phyloP scores from a whole-genome alignment of 2,888 invertebrate genomes.

The Mythimna loreyi region DNA sequence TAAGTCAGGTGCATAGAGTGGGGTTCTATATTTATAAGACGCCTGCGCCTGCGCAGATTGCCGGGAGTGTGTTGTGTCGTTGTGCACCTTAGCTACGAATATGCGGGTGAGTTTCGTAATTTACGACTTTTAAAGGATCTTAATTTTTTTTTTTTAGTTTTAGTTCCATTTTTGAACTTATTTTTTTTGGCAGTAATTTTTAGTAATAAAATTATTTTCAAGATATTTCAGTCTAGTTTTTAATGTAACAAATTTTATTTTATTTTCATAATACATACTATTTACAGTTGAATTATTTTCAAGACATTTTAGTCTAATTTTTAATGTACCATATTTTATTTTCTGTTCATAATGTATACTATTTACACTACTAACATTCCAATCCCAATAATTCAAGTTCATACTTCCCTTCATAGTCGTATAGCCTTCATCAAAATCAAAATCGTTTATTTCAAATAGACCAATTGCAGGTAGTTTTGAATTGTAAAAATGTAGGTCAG shows the following conservation, averaged over 20 bases:
- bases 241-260: too few relatives aligned
- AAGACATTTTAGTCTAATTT: not conserved
- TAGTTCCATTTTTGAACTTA: slow-evolving; percentile 1
- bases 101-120: slow-evolving; percentile 76
- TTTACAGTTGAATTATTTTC: not conserved
- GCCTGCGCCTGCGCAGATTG: slow-evolving; percentile 66
- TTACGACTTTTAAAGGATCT: not conserved
- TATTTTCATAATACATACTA: too few relatives aligned
- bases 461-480: too few relatives aligned
- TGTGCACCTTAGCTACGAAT: slow-evolving; percentile 68
- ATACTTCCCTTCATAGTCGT: too few relatives aligned
- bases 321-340: not conserved
- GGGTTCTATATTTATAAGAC: slow-evolving; percentile 84
- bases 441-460: too few relatives aligned
- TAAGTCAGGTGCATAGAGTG: slow-evolving; percentile 72
- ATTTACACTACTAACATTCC: too few relatives aligned
- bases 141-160: slow-evolving; percentile 3
- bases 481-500: too few relatives aligned
- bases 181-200: not conserved
- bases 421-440: too few relatives aligned
- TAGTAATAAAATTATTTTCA: not conserved
- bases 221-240: not conserved
- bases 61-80: slow-evolving; percentile 70
- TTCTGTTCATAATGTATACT: too few relatives aligned
- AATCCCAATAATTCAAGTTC: too few relatives aligned